Evolutionary conservation across 1,140 invertebrate species (phyloP).

Genomic region (Pachypsylla venusta): DNA sequence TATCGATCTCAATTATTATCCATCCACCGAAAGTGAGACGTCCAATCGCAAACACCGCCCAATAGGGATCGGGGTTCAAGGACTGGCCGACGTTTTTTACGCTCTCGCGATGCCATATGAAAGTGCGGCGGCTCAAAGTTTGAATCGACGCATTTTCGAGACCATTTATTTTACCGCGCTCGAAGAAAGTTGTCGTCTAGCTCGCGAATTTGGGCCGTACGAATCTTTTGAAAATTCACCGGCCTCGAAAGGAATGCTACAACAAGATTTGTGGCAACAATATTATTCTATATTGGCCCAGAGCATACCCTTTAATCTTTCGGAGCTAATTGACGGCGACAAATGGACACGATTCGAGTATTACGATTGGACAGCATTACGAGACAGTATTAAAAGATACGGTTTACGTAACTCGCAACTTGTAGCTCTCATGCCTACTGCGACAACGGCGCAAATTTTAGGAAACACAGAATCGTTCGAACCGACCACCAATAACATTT

Average conservation of each 20-base stretch:
- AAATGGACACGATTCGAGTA: slow-evolving; percentile 39
- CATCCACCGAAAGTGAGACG: slow-evolving; percentile 36
- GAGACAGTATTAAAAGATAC: slow-evolving; percentile 42
- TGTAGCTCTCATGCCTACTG: slow-evolving; percentile 60
- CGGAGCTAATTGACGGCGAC: too few relatives aligned
- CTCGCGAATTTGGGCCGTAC: slow-evolving; percentile 43
- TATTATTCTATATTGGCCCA: too few relatives aligned
- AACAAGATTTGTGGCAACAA: slow-evolving; percentile 59
- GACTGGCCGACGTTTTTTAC: slow-evolving; percentile 54
- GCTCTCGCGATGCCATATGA: slow-evolving; percentile 49
- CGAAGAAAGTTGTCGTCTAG: slow-evolving; percentile 50
- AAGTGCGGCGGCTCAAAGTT: slow-evolving; percentile 36
- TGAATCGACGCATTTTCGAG: slow-evolving; percentile 57
- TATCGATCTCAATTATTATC: slow-evolving; percentile 56
- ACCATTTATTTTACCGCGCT: slow-evolving; percentile 53
- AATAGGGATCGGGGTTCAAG: slow-evolving; percentile 51
- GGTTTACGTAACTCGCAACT: slow-evolving; percentile 52
- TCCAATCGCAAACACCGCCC: slow-evolving; percentile 55
- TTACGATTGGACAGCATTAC: slow-evolving; percentile 44
- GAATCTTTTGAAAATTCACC: slow-evolving; percentile 48
- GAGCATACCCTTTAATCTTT: too few relatives aligned
- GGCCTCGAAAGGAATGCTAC: slow-evolving; percentile 49
- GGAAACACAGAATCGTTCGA: slow-evolving; percentile 61
- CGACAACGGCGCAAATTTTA: slow-evolving; percentile 58
- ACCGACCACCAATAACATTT: slow-evolving; percentile 56